These are phyloP conservation scores for Narcine bancroftii DNA, from an alignment of 2,113 vertebrate genomes.

Conservation along the genomic window DNA sequence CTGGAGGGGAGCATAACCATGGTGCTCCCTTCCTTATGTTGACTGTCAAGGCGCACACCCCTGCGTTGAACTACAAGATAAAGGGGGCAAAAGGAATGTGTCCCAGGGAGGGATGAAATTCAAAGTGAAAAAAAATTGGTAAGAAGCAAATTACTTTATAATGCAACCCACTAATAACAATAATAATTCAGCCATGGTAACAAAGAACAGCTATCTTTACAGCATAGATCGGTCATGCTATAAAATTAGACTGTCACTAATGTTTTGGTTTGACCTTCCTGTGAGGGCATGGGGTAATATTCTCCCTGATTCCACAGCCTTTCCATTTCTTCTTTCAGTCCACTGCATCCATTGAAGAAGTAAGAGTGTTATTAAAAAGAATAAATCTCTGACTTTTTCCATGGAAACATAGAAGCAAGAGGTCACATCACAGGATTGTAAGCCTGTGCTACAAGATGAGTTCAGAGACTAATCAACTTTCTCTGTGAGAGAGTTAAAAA, in stretches of 20 bases:
- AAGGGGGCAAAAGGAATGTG: neutral
- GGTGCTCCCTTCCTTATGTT: neutral
- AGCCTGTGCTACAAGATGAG: neutral
- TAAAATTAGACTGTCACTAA: conserved; percentile 36
- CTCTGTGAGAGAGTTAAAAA: neutral
- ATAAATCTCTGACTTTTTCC: conserved; percentile 33
- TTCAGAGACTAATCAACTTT: neutral
- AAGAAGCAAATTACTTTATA: conserved; percentile 29
- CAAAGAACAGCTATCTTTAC: neutral
- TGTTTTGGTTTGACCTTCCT: conserved; percentile 30
- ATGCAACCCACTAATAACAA: conserved; percentile 1
- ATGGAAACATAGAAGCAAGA: conserved; percentile 17
- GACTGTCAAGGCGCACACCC: neutral
- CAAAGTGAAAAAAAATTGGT: neutral
- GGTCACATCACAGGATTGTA: neutral
- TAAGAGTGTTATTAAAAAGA: conserved; percentile 35
- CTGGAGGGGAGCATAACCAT: neutral
- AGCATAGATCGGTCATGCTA: conserved; percentile 20
- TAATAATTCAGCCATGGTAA: conserved; percentile 17
- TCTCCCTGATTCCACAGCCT: conserved; percentile 26
- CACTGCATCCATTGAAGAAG: neutral
- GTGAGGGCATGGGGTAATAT: neutral
- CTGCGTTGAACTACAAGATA: neutral
- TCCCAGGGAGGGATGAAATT: conserved; percentile 9
- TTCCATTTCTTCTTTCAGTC: conserved; percentile 4